Evolutionary conservation across 1,140 invertebrate genomes (phyloP), one percentile per base, ranked within the genome.

Genomic region (Popillia japonica): DNA sequence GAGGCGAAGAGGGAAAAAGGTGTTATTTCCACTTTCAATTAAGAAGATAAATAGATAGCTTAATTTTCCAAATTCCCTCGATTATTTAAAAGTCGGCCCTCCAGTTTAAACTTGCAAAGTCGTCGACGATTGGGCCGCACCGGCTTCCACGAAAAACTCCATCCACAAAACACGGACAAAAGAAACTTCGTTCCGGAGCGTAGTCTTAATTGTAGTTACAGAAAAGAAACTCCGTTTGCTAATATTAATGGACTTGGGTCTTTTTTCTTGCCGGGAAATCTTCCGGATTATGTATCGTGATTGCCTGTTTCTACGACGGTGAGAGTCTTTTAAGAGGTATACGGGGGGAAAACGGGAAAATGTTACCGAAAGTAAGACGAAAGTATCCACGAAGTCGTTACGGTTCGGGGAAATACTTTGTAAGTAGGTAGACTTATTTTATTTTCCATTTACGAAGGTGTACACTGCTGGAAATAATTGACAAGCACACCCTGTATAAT

Each of bases 81-180:
- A 64, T 64, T 64, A 64, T 64, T 64, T 64, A 64, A 64, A 23
- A 64, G 61, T 27, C 61, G 61, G 11, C 61, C 20, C 61, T n/a
- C n/a, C n/a, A n/a, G 61, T 64, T 64, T 64, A 64, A 64, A 64
- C 61, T 64, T 27, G 61, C 61, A 22, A 64, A 64, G 61, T 64
- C 61, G n/a, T n/a, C n/a, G 61, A 64, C 61, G 61, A 64, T 64
- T n/a, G 22, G 61, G 20, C 23, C 61, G n/a, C n/a, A n/a, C n/a
- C n/a, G n/a, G n/a, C n/a, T n/a, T n/a, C n/a, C n/a, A n/a, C n/a
- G 61, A 64, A 64, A 64, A 64, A 64, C 61, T 64, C 23, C 22
- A 20, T 27, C 23, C 11, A 22, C n/a, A n/a, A n/a, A n/a, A 22
- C n/a, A 8, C 61, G 61, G 17, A 64, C 20, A 64, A 64, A 64